Conservation (phyloP, 35 echinoderm and acorn worm species). For the Lytechinus pictus region DNA sequence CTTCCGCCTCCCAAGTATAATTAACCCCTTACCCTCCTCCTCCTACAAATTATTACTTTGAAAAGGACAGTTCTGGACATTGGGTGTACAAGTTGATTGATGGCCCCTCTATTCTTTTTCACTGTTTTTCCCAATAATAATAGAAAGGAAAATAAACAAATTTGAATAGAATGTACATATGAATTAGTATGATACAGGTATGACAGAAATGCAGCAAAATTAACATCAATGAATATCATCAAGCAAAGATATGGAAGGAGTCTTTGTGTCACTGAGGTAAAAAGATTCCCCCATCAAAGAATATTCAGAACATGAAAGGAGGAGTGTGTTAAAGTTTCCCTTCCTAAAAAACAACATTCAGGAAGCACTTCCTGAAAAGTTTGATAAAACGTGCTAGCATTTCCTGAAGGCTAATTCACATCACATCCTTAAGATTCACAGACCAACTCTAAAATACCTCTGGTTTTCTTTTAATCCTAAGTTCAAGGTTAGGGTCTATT, state of each 20-base stretch:
- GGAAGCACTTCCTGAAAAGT: not conserved
- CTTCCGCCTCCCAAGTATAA: not conserved
- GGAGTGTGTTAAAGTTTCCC: not conserved
- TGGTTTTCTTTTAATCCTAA: conserved; percentile 6
- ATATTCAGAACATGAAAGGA: not conserved
- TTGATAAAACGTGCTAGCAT: not conserved
- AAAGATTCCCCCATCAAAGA: no score
- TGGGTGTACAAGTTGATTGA: not conserved
- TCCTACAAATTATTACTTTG: not conserved
- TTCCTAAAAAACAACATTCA: not conserved
- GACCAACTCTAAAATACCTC: not conserved
- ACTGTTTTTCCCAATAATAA: not conserved
- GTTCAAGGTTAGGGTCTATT: not conserved
- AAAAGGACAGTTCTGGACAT: not conserved
- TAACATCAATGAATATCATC: no score
- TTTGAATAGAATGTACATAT: no score
- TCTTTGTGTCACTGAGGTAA: no score
- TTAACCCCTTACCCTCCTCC: not conserved
- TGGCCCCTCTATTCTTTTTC: not conserved
- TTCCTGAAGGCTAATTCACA: not conserved
- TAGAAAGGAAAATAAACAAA: no score
- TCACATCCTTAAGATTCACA: not conserved
- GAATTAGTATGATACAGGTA: no score
- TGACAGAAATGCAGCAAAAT: no score
- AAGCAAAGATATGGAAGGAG: no score